phyloP scores from a whole-genome alignment of 1,140 invertebrate species.

The Bursaphelenchus mucronatus region DNA sequence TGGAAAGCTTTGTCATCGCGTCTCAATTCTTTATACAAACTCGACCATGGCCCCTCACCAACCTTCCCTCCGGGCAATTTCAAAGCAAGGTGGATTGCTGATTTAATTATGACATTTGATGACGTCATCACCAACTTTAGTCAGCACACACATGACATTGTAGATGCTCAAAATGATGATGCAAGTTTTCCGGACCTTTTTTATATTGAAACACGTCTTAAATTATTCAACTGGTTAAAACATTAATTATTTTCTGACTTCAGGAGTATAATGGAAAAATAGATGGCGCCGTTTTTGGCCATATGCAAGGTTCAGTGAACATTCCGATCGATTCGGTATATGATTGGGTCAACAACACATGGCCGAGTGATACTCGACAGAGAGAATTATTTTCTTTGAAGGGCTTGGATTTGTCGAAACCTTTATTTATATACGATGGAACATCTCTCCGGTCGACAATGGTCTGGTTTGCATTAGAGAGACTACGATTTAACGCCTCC shows the following conservation, averaged over 20 bases:
- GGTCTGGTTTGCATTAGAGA: constrained; percentile 50
- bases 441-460: constrained; percentile 47
- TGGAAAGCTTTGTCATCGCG: constrained; percentile 14
- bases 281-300: constrained; percentile 47
- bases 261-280: constrained; percentile 48
- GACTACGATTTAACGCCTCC: constrained; percentile 37
- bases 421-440: constrained; percentile 57
- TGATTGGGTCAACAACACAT: constrained; percentile 36
- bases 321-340: constrained; percentile 53
- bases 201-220: constrained; percentile 1
- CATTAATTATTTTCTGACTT: constrained; percentile 14
- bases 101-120: constrained; percentile 53
- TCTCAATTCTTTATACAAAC: constrained; percentile 17
- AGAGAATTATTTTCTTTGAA: constrained; percentile 31
- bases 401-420: constrained; percentile 31
- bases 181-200: constrained; percentile 17
- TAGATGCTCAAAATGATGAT: constrained; percentile 56
- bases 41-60: neutral
- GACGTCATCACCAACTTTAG: constrained; percentile 51
- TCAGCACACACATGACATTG: constrained; percentile 36
- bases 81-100: constrained; percentile 39
- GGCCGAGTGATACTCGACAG: constrained; percentile 24
- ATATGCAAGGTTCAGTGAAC: constrained; percentile 51
- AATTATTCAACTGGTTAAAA: no score
- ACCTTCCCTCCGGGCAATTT: constrained; percentile 34